Percentiles rank a stretch among this genome's conserved stretches.
Conservation (phyloP, 2,797 vertebrate genomes). For the Anguilla megastoma region DNA sequence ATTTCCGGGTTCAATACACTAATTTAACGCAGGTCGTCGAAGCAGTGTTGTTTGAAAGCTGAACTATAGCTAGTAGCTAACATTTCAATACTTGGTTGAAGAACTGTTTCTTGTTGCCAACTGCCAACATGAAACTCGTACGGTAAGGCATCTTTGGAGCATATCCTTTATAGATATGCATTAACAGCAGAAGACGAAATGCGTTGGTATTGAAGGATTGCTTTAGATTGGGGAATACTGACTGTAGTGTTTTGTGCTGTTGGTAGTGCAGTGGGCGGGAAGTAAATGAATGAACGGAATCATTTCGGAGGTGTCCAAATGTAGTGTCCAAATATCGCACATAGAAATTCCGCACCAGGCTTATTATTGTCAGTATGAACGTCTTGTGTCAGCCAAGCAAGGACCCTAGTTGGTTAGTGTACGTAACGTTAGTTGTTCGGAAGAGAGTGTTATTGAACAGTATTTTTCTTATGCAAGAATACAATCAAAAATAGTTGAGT, state of each 20-base stretch:
- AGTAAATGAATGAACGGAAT: background rate
- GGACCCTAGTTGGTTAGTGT: background rate
- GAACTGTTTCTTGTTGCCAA: conserved; percentile 11
- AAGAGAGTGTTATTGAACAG: background rate
- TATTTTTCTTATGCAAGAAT: background rate
- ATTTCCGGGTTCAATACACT: background rate
- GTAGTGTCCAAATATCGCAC: background rate
- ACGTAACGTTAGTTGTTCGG: background rate
- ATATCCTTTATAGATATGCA: background rate
- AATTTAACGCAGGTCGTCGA: conserved; percentile 9
- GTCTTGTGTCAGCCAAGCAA: background rate
- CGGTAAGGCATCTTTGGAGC: conserved; percentile 34
- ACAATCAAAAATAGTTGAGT: background rate
- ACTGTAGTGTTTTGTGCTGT: conserved; percentile 4
- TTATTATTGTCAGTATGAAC: background rate
- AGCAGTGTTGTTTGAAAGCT: background rate
- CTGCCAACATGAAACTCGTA: conserved; percentile 46
- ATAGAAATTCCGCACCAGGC: background rate
- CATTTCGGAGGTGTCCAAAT: background rate
- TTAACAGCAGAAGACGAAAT: background rate
- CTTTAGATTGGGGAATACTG: background rate
- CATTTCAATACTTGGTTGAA: conserved; percentile 27
- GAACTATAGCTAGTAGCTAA: conserved; percentile 1
- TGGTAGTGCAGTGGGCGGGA: conserved; percentile 12
- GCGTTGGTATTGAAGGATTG: conserved; percentile 17